Base-by-base conservation (phyloP, 2,888 invertebrate species). In the Liodrosophila aerea region DNA sequence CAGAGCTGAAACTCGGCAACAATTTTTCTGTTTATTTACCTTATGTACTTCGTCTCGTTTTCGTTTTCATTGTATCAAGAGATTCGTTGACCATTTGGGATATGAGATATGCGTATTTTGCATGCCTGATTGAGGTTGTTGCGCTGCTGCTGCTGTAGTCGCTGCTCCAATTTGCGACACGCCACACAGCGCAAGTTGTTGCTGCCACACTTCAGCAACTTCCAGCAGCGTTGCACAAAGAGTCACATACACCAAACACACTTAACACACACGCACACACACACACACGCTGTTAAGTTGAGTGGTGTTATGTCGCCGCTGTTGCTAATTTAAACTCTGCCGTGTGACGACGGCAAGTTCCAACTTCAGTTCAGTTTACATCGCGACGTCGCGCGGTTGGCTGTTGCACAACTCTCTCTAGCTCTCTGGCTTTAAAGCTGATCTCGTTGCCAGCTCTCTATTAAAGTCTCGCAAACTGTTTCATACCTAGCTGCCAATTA, bases 151-250 rank as follows among this genome's bases (percentile, higher is more conserved):
- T 39, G 57, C 27, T 12, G 40, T 16, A 47, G 44, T 15, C 34
- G 52, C 45, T 64, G 68, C 56, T 57, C 62, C 68, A 65, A 58
- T 72, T 75, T 54, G 58, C 40, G 56, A 50, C 72, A 71, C 56
- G 66, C 41, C 52, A 60, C 31, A 53, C 31, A 49, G 30, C 18
- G 34, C 18, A 44, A 34, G 37, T 39, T 50, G 45, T 36, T 46
- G 72, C 12, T 47, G 74, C 77, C 59, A 73, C 77, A 73, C 82
- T 71, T 46, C 61, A 81, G 77, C 75, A 65, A 68, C 75, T 77
- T 56, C 33, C 84, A 71, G 33, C 50, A 16, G 53, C 53, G 67
- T 74, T 85, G 75, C 71, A 81, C 61, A 84, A 76, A 73, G 47
- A 56, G 18, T 31, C 33, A 45, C 31, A 67, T 53, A 62, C 39